Evolutionary conservation across 2,888 invertebrate species (phyloP).

Genomic region (Acleris laterana): DNA sequence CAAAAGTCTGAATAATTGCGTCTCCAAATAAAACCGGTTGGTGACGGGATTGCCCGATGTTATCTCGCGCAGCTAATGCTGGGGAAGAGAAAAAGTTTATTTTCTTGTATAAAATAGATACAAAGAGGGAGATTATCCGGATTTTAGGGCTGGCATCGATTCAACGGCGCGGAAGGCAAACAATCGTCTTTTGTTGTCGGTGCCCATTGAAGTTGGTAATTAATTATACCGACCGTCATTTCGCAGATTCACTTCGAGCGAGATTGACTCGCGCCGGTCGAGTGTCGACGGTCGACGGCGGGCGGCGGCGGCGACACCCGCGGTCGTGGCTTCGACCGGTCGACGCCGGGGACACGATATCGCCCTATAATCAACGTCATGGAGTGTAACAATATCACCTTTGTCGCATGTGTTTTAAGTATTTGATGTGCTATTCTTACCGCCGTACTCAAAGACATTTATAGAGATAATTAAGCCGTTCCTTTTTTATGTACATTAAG

Average conservation of each 20-base stretch:
- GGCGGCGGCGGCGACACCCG: no score
- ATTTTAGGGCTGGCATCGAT: constrained; percentile 75
- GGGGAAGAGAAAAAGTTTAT: constrained; percentile 72
- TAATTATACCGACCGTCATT: constrained; percentile 75
- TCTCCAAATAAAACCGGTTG: constrained; percentile 33
- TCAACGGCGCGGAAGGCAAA: constrained; percentile 75
- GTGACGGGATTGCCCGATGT: constrained; percentile 48
- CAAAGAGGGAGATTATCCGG: constrained; percentile 78
- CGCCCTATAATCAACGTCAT: no score
- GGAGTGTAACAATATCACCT: no score
- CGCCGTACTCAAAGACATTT: no score
- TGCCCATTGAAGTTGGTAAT: constrained; percentile 77
- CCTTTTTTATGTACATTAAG: no score
- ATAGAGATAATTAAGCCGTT: no score
- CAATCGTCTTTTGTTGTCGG: constrained; percentile 78
- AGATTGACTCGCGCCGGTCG: constrained; percentile 49
- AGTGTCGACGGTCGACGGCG: not conserved
- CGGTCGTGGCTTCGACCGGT: constrained; percentile 49
- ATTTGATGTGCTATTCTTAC: no score
- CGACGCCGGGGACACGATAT: no score
- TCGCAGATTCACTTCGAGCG: constrained; percentile 71
- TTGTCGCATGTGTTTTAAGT: no score
- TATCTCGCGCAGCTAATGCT: constrained; percentile 59
- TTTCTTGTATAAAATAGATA: constrained; percentile 75
- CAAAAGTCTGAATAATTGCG: constrained; percentile 35